Conservation (phyloP, 1,140 invertebrate species). For the Saxidomus purpurata region DNA sequence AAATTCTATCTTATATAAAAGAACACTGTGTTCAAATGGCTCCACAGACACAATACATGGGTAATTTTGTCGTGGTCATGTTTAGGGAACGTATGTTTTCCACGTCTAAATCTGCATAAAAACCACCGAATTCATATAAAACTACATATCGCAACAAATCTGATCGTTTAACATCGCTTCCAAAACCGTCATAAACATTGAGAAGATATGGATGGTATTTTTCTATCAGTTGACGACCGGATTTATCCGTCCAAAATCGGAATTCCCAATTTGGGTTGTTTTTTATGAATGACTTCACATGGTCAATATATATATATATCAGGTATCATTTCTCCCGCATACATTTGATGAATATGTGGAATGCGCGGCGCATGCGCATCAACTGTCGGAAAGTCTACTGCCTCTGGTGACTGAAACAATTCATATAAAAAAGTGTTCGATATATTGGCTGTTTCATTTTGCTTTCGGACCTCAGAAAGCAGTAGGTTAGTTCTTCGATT, state of each 20-base stretch:
- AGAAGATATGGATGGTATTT: slow-evolving; percentile 6
- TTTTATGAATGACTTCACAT: slow-evolving; percentile 20
- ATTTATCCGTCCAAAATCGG: slow-evolving; percentile 81
- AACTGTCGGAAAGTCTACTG: slow-evolving; percentile 31
- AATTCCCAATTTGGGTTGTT: slow-evolving; percentile 76
- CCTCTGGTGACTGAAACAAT: neutral
- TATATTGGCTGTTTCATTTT: too few species aligned
- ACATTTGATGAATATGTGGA: slow-evolving; percentile 53
- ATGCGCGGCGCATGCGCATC: neutral
- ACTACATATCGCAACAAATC: slow-evolving; percentile 77
- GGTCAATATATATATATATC: slow-evolving; percentile 9
- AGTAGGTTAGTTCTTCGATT: too few species aligned
- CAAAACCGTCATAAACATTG: neutral
- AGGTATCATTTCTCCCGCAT: neutral
- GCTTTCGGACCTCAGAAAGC: too few species aligned
- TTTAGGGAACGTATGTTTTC: neutral
- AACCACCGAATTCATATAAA: too few species aligned
- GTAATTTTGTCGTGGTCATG: neutral
- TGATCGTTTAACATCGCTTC: neutral
- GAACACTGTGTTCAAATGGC: slow-evolving; percentile 76
- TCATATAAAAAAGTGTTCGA: too few species aligned
- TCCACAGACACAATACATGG: too few species aligned
- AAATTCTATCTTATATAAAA: slow-evolving; percentile 70
- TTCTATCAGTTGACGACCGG: slow-evolving; percentile 38
- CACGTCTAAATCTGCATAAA: too few species aligned